Base-by-base conservation (phyloP, 2,797 vertebrate species). In the Anolis apletophallus region DNA sequence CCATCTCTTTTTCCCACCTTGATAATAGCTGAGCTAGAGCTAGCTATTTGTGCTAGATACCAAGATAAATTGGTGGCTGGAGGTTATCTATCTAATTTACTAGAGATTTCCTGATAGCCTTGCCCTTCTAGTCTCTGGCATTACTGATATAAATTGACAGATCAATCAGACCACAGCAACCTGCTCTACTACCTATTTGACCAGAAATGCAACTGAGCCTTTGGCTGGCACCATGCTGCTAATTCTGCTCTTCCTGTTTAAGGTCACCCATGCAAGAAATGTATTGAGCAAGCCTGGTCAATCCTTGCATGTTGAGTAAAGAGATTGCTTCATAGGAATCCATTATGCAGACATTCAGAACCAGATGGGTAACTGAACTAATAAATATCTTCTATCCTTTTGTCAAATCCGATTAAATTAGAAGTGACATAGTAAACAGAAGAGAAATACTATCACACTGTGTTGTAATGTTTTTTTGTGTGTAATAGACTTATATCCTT, bases 61-160 rank as follows among this genome's bases (percentile, higher is more conserved):
- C 75, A 92, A 93, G 74, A 92, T 54, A 90, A 88, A 92, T 89
- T 89, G 90, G 80, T 88, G 72, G 54, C 86, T 94, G 54, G 69
- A 92, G 74, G 82, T 90, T 32, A 87, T 84, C 46, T 89, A 79
- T 89, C 67, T 74, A 69, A 92, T 94, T 93, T 91, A 84, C 87
- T 93, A 36, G 57, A 85, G 83, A 90, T 94, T 92, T 94, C 86
- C 50, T 90, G 81, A 76, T 89, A 90, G 73, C 32, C 67, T 93
- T 89, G 69, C 84, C 74, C 85, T 92, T 90, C 88, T 87, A 21
- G 6, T 88, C 85, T 89, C 74, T 76, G 54, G 8, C 13, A 78
- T 90, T 77, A 23, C 82, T 92, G 83, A 93, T 90, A 67, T 84
- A 90, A 94, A 89, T 1, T 86, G 90, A 83, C 77, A 90, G 80